Evolutionary conservation across 2,113 vertebrate genomes (phyloP).

Genomic region (Grammomys dolichurus): DNA sequence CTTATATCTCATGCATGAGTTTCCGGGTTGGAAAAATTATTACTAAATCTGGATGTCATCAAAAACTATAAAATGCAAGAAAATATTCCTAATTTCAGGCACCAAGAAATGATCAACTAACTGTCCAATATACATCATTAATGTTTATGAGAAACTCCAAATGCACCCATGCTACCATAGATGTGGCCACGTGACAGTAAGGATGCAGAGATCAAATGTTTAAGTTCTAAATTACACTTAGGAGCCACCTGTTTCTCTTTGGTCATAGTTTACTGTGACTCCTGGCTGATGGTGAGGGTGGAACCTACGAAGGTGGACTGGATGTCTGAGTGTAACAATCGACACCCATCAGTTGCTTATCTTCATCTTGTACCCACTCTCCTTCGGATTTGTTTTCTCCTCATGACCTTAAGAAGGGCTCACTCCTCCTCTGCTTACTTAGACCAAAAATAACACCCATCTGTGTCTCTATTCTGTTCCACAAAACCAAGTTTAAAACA

Average conservation of each 20-base stretch:
- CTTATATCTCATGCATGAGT: background rate
- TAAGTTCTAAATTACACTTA: conserved; percentile 26
- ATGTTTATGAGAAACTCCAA: background rate
- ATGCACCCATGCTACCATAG: conserved; percentile 4
- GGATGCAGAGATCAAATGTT: conserved; percentile 34
- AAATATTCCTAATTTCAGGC: conserved; percentile 44
- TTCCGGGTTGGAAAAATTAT: conserved; percentile 28
- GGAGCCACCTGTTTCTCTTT: background rate
- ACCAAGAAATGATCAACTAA: conserved; percentile 36
- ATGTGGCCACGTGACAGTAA: conserved; percentile 19
- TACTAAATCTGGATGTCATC: conserved; percentile 4
- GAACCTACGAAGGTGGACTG: no score
- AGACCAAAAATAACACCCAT: background rate
- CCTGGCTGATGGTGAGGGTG: background rate
- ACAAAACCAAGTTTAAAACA: background rate
- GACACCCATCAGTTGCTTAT: no score
- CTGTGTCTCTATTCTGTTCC: conserved; percentile 1
- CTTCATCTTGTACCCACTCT: background rate
- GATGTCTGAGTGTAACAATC: background rate
- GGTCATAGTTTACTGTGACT: conserved; percentile 23
- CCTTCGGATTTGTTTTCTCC: background rate
- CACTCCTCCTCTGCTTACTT: background rate
- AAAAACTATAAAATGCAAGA: background rate
- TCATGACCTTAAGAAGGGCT: background rate
- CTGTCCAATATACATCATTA: background rate